Evolutionary conservation across 2,797 vertebrate species (phyloP), one percentile per base, ranked within the genome.

Genomic region (Schizothorax lantsangensis): DNA sequence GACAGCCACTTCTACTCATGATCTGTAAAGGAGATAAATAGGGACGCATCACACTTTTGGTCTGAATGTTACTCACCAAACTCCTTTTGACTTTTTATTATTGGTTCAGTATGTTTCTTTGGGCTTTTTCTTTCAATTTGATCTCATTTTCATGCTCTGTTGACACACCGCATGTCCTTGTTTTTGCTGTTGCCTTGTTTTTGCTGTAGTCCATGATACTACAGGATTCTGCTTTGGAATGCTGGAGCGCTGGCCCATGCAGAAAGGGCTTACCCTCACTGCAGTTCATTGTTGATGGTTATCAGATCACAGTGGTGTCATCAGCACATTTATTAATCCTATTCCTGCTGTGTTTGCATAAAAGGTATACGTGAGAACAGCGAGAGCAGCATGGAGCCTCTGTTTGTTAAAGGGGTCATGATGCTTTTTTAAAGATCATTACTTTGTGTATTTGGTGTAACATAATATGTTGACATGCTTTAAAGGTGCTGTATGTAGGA

Each of bases 261-360:
- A 30, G 26, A 66, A 19, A 81, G 79, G 57, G 40, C 59, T 81
- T 81, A 33, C 19, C 30, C 26, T 33, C 43, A 69, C 62, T n/a
- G 30, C 79, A 81, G 26, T n/a, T 69, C 79, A 81, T 81, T 81
- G 79, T 69, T 52, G 43, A 36, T 43, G 43, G 17, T 21, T 69
- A 49, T 49, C 40, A 38, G 43, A 69, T 52, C 59, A 23, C 40
- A 49, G 59, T 21, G 43, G 26, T 49, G 62, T 68, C 43, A 81
- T 68, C 43, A 68, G 62, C 62, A 81, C 19, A 33, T 81, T 33
- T 14, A 52, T 81, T 52, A 52, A 68, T 49, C 2, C 11, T 47
- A 14, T 69, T 47, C 62, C 26, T 81, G 62, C 62, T 33, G 43
- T 23, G 40, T 14, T 47, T 33, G 19, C 23, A 26, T 68, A n/a